Evolutionary conservation across 1,140 invertebrate species (phyloP).

Genomic region (Drosophila cardini): DNA sequence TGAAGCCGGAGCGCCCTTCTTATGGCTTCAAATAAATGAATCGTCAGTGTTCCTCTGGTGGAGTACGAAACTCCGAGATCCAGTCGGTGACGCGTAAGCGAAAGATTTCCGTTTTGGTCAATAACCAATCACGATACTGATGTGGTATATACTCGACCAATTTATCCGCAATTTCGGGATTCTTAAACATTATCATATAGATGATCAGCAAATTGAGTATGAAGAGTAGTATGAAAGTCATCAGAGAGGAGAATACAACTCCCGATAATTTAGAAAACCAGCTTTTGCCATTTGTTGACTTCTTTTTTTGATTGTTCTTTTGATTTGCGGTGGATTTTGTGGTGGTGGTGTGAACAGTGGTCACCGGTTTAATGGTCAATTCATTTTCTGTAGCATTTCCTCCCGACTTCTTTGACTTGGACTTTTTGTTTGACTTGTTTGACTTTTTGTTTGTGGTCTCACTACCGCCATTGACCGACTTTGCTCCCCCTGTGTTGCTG

Average conservation of each 20-base stretch:
- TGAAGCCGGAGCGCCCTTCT: conserved; percentile 70
- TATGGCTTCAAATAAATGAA: conserved; percentile 84
- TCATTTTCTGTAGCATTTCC: conserved; percentile 57
- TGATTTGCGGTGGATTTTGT: conserved; percentile 50
- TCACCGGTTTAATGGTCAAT: conserved; percentile 65
- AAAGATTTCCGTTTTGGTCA: conserved; percentile 81
- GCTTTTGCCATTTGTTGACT: conserved; percentile 43
- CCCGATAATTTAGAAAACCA: conserved; percentile 52
- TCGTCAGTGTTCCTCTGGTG: conserved; percentile 82
- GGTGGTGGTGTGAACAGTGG: conserved; percentile 17
- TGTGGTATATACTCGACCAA: conserved; percentile 78
- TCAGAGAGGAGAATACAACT: conserved; percentile 71
- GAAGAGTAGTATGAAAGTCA: conserved; percentile 73
- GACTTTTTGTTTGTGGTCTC: conserved; percentile 44
- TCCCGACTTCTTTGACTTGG: conserved; percentile 64
- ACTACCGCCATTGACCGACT: conserved; percentile 28
- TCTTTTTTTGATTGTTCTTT: conserved; percentile 70
- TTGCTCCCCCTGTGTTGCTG: conserved; percentile 6
- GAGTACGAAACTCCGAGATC: conserved; percentile 81
- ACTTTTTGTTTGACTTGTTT: conserved; percentile 64
- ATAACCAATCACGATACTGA: conserved; percentile 81
- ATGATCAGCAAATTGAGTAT: conserved; percentile 73
- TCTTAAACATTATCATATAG: conserved; percentile 83
- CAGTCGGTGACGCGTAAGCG: conserved; percentile 78
- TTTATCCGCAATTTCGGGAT: conserved; percentile 79